Evolutionary conservation across 2,113 vertebrate genomes (phyloP).

Genomic region (Syrmaticus mikado): DNA sequence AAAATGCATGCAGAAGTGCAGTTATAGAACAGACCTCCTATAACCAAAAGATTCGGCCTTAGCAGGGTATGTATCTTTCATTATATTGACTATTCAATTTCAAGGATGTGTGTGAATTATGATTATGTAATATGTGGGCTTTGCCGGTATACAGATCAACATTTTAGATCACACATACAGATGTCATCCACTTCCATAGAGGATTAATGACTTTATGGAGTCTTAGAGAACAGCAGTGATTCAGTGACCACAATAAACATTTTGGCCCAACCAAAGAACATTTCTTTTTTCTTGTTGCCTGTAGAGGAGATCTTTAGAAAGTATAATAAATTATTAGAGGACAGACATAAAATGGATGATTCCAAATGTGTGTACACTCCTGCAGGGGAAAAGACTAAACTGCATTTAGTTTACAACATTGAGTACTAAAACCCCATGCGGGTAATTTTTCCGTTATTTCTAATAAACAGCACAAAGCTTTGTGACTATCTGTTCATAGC

Average conservation of each 20-base stretch:
- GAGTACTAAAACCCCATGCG: not conserved
- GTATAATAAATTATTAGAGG: not conserved
- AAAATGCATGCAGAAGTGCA: not conserved
- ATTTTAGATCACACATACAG: not conserved
- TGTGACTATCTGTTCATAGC: not conserved
- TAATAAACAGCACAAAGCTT: not conserved
- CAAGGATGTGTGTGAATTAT: not conserved
- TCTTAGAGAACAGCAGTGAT: not conserved
- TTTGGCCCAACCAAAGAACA: not conserved
- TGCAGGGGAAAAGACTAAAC: not conserved
- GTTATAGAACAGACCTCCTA: not conserved
- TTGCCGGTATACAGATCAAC: not conserved
- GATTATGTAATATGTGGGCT: not conserved
- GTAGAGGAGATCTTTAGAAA: not conserved
- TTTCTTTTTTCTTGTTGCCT: not conserved
- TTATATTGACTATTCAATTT: not conserved
- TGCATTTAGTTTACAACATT: not conserved
- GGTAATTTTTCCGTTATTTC: not conserved
- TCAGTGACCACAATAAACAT: not conserved
- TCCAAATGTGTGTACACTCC: not conserved
- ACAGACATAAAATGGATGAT: not conserved
- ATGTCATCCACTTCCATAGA: not conserved
- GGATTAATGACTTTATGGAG: not conserved
- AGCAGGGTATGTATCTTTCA: not conserved
- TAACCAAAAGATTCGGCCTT: not conserved